Conservation (phyloP, 2,888 invertebrate species). For the Xanthorhoe designata region DNA sequence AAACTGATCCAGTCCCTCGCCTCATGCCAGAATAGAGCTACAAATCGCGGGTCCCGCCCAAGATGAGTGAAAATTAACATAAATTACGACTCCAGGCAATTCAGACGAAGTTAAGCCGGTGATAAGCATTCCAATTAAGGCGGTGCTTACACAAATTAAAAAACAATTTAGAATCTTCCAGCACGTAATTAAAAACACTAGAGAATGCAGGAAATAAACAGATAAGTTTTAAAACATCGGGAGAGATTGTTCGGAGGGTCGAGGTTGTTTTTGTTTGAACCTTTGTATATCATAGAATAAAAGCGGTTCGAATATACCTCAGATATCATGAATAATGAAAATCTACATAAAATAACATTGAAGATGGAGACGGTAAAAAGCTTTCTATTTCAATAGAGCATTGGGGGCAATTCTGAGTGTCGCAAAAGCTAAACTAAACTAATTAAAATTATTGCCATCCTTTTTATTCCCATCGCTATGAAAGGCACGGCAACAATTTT, state of each 20-base stretch:
- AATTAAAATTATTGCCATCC: too few species aligned
- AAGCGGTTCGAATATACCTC: background rate
- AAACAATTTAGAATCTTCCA: slow-evolving; percentile 50
- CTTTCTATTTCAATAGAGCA: too few species aligned
- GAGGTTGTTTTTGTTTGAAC: slow-evolving; percentile 10
- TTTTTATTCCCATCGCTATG: too few species aligned
- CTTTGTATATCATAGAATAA: background rate
- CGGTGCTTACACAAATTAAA: slow-evolving; percentile 50
- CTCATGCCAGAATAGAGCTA: slow-evolving; percentile 14
- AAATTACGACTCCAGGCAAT: slow-evolving; percentile 45
- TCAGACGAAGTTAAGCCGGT: slow-evolving; percentile 46
- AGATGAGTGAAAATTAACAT: slow-evolving; percentile 47
- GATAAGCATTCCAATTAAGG: slow-evolving; percentile 53
- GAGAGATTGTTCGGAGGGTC: slow-evolving; percentile 11
- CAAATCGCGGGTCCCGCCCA: slow-evolving; percentile 39
- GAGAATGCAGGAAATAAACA: slow-evolving; percentile 34
- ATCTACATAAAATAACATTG: too few species aligned
- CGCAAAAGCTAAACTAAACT: too few species aligned
- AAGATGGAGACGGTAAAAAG: too few species aligned
- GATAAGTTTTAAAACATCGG: slow-evolving; percentile 30
- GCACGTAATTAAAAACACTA: slow-evolving; percentile 54
- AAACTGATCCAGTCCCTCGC: background rate
- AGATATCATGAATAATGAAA: too few species aligned
- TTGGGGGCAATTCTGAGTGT: too few species aligned
- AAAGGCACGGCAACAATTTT: too few species aligned